A percentile compares a stretch with the other conserved stretches of the same genome.
phyloP scores from a whole-genome alignment of 2,888 invertebrate species.

The Sarcophaga subvicina region DNA sequence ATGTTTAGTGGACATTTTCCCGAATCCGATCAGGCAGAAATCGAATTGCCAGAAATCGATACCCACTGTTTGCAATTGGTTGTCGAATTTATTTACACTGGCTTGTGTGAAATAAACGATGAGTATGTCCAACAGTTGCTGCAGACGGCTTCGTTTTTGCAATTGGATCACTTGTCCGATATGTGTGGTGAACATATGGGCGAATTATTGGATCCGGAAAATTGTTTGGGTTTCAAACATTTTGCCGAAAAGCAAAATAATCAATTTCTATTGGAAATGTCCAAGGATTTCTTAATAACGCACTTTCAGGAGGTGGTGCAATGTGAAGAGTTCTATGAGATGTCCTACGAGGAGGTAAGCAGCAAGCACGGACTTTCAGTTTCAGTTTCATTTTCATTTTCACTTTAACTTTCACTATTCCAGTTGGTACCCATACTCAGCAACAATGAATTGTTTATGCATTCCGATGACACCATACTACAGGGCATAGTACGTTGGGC shows the following conservation, averaged over 20 bases:
- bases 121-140: slow-evolving; percentile 72
- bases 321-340: slow-evolving; percentile 73
- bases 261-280: slow-evolving; percentile 70
- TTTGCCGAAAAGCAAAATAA: slow-evolving; percentile 74
- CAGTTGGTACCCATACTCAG: slow-evolving; percentile 72
- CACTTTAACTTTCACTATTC: not conserved
- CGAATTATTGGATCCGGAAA: slow-evolving; percentile 71
- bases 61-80: slow-evolving; percentile 69
- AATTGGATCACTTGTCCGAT: slow-evolving; percentile 72
- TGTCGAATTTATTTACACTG: slow-evolving; percentile 74
- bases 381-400: not conserved
- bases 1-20: slow-evolving; percentile 75
- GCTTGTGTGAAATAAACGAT: slow-evolving; percentile 70
- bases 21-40: slow-evolving; percentile 72
- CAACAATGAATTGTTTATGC: slow-evolving; percentile 73
- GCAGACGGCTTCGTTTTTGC: slow-evolving; percentile 73
- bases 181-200: slow-evolving; percentile 72
- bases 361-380: not conserved
- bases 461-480: slow-evolving; percentile 74
- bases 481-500: slow-evolving; percentile 74
- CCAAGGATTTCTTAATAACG: slow-evolving; percentile 72
- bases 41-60: slow-evolving; percentile 73
- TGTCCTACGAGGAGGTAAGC: slow-evolving; percentile 73
- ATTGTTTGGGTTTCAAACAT: slow-evolving; percentile 73
- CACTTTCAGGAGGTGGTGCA: slow-evolving; percentile 74